Base-by-base conservation (phyloP, 2,113 vertebrate species). In the Prionailurus viverrinus region DNA sequence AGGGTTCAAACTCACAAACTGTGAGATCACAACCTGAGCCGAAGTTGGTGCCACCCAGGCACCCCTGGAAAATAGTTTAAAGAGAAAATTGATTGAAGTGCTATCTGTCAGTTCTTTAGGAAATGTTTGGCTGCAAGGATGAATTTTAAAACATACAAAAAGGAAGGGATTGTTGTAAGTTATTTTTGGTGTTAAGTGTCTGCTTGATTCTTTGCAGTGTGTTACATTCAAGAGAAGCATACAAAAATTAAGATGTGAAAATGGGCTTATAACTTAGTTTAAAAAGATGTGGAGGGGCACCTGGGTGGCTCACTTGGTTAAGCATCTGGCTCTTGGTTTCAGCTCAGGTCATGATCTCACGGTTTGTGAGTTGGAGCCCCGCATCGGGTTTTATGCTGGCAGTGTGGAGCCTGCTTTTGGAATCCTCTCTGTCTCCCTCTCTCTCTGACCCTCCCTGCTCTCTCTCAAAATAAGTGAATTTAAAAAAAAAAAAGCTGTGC, bases 21-120 rank as follows among this genome's bases (percentile, higher is more conserved):
- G 2, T 58, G 58, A 61, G 21, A 61, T 61, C 58, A 61, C 23
- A 21, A 61, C 58, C 58, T 23, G 7, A 61, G 58, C 21, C 3
- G 21, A 23, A 23, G 21, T 61, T 21, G 58, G 19, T 2, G 58
- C 58, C 58, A 23, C 58, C 58, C 58, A 61, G 58, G 58, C 2
- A 8, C 21, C 58, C 58, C 58, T 61, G 58, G 31, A 61, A 95
- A 97, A 86, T 25, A 45, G 7, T 53, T 86, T 65, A 91, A 96
- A 91, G n/a, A 31, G 45, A 89, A 90, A 81, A 39, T 83, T 90
- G 78, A 81, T 69, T 61, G 18, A 93, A 51, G 41, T 76, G 39
- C 63, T 69, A 53, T 63, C 89, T 94, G 74, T 95, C n/a, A 41
- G 19, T 88, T 58, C 66, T 93, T 96, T 25, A 85, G 66, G 27